Percentiles rank a stretch among this genome's conserved stretches.
Conservation (phyloP, 92 coral and sea anemone species). For the Zoanthus sansibaricus region DNA sequence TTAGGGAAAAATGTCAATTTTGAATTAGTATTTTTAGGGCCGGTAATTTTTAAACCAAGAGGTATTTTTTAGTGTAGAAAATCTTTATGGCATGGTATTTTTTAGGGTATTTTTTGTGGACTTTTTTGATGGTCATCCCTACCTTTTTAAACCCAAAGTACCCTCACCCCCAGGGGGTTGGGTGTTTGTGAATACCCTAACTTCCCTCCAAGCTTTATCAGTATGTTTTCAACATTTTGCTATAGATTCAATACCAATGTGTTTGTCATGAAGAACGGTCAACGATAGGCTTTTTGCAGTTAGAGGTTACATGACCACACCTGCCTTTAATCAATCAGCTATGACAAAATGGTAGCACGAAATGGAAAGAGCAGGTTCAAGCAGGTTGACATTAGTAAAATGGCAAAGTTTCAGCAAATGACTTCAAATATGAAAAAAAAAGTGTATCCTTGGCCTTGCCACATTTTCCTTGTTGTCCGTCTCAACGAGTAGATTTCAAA, state of each 20-base stretch:
- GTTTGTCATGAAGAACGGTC: background rate
- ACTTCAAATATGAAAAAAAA: too few relatives aligned
- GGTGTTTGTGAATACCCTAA: background rate
- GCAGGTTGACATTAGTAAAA: too few relatives aligned
- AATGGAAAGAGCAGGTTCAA: too few relatives aligned
- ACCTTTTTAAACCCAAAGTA: background rate
- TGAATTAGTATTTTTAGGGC: background rate
- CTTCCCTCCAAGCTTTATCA: slow-evolving; percentile 8
- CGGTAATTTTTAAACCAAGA: background rate
- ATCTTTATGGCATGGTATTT: background rate
- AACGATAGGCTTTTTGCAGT: background rate
- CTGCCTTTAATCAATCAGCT: too few relatives aligned
- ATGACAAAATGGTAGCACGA: too few relatives aligned
- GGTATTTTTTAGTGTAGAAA: slow-evolving; percentile 5
- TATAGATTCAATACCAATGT: background rate
- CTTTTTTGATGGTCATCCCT: slow-evolving; percentile 6
- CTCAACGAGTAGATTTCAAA: too few relatives aligned
- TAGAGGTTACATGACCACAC: background rate
- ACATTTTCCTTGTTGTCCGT: too few relatives aligned
- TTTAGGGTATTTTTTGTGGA: slow-evolving; percentile 15
- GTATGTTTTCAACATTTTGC: slow-evolving; percentile 6
- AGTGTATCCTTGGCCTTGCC: too few relatives aligned
- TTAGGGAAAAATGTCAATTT: background rate
- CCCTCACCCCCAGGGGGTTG: slow-evolving; percentile 5
- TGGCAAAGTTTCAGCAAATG: too few relatives aligned